These are phyloP conservation scores for Acleris emargana DNA, from an alignment of 2,888 invertebrate species.

Conservation along the genomic window DNA sequence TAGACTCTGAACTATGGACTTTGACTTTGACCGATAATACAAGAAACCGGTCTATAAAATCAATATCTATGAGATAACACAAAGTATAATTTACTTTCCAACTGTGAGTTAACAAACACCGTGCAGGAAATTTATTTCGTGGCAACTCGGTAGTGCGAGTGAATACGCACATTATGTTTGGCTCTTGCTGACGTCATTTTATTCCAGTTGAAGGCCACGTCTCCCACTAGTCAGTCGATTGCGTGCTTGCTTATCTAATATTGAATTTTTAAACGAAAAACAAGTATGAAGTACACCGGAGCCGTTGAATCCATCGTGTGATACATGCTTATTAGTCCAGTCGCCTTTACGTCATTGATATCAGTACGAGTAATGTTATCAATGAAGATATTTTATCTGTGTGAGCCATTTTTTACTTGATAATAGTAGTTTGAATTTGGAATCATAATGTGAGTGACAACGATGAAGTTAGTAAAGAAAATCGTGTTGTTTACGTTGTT, in stretches of 20 bases:
- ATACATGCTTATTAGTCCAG: background rate
- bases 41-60: too few species aligned
- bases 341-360: background rate
- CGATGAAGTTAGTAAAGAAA: constrained; percentile 31
- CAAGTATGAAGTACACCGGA: background rate
- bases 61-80: too few species aligned
- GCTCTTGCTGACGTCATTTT: background rate
- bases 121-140: background rate
- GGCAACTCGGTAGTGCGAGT: background rate
- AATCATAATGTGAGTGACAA: constrained; percentile 4
- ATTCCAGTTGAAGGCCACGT: constrained; percentile 13
- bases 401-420: background rate
- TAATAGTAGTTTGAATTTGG: background rate
- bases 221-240: constrained; percentile 6
- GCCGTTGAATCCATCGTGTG: background rate
- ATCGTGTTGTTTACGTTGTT: constrained; percentile 37
- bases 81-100: too few species aligned
- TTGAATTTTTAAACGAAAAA: background rate
- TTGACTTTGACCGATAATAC: too few species aligned
- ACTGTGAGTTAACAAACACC: background rate
- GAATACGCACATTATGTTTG: background rate
- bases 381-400: constrained; percentile 4
- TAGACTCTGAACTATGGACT: too few species aligned
- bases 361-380: constrained; percentile 8
- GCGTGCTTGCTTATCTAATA: background rate